These are phyloP conservation scores for Eupeodes latifasciatus DNA, from an alignment of 2,888 invertebrate species.

Conservation along the genomic window DNA sequence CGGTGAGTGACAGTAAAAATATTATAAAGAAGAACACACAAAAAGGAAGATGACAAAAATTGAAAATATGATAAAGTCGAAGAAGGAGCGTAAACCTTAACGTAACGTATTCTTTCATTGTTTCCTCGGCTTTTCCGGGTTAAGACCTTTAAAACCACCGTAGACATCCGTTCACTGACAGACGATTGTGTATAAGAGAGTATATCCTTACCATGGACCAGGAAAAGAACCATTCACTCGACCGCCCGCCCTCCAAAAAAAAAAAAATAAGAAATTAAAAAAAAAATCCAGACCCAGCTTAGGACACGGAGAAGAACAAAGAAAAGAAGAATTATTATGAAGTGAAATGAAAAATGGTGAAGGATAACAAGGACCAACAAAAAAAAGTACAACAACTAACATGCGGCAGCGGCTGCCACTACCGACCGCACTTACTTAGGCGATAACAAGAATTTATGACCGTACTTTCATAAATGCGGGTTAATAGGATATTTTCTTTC, in stretches of 20 bases:
- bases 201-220: neutral
- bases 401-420: constrained; percentile 72
- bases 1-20: constrained; percentile 33
- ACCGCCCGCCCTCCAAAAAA: neutral
- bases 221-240: neutral
- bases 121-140: constrained; percentile 69
- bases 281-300: neutral
- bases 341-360: constrained; percentile 73
- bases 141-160: constrained; percentile 68
- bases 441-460: constrained; percentile 75
- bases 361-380: constrained; percentile 67
- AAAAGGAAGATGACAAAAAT: neutral
- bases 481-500: constrained; percentile 74
- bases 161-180: constrained; percentile 59
- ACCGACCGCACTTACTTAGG: constrained; percentile 70
- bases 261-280: neutral
- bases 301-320: constrained; percentile 5
- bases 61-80: constrained; percentile 35
- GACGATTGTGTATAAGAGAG: neutral
- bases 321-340: constrained; percentile 48
- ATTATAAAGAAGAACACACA: constrained; percentile 32
- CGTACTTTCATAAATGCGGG: constrained; percentile 74
- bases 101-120: constrained; percentile 68
- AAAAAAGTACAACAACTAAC: constrained; percentile 67
- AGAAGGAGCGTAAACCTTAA: constrained; percentile 53